Conservation (phyloP, 2,888 invertebrate species). For the Aleiodes testaceus region DNA sequence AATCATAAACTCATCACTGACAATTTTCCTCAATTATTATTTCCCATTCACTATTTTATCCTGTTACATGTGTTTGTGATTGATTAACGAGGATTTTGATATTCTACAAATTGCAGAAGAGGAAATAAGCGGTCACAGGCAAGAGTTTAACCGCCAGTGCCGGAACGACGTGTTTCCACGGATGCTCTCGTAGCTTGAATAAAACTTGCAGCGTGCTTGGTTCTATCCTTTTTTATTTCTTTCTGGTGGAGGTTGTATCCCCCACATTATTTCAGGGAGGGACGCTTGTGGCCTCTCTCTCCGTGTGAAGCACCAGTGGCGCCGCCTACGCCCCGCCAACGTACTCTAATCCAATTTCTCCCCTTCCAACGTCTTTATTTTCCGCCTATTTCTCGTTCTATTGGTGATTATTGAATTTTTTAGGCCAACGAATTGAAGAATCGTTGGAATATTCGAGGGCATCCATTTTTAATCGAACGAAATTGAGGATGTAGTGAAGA, state of each 20-base stretch:
- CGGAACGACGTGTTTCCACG: conserved; percentile 22
- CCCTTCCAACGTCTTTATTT: not conserved
- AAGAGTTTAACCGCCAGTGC: not conserved
- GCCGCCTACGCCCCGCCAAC: conserved; percentile 21
- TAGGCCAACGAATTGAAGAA: too few relatives aligned
- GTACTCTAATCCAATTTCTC: conserved; percentile 1
- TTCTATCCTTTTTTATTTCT: not conserved
- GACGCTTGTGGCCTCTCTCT: not conserved
- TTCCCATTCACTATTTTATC: not conserved
- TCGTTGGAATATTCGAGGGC: too few relatives aligned
- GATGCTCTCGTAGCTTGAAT: conserved; percentile 24
- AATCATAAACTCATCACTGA: conserved; percentile 25
- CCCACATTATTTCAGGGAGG: not conserved
- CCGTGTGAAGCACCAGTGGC: conserved; percentile 2
- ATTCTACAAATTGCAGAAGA: not conserved
- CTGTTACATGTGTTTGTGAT: not conserved
- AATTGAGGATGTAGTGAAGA: too few relatives aligned
- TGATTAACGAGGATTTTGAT: not conserved
- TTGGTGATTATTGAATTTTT: not conserved
- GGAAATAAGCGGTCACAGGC: conserved; percentile 28
- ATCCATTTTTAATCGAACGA: too few relatives aligned
- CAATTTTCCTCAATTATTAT: not conserved
- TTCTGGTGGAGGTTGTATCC: too few relatives aligned
- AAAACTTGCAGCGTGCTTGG: not conserved
- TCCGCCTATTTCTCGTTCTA: not conserved